Base-by-base conservation (phyloP, 2,888 invertebrate genomes). In the Ypsolopha sequella region DNA sequence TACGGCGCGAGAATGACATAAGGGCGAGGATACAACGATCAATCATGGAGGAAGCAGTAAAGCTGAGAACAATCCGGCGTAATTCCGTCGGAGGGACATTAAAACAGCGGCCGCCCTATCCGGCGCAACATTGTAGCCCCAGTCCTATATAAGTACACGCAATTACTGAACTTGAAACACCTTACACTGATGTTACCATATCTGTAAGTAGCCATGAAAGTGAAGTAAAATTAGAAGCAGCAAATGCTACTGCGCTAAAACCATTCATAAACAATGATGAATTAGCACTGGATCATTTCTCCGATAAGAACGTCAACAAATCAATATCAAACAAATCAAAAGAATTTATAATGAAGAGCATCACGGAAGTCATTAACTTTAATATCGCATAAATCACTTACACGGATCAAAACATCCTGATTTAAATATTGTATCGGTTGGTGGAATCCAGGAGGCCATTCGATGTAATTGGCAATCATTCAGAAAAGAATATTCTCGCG, bases 381-480 rank as follows among this genome's bases (percentile, higher is more conserved):
- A 77, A 78, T 78, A 76, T 34, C 24, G 61, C 77, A 80, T 85
- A 81, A 84, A 84, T 82, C 82, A 79, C 73, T 76, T 71, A 78
- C 73, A 70, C 70, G 68, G 68, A 84, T 82, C 76, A 76, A 73
- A 77, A 69, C 65, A 67, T 63, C 56, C 60, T 73, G 68, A 72
- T 74, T 76, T 73, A 76, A 73, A 71, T 71, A 72, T 80, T 76
- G 74, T 75, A 78, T 72, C 68, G 70, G 60, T 65, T 73, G 63
- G 74, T 75, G 76, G 81, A 82, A 81, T 81, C 73, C 80, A 76
- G 80, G 72, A 66, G 84, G 76, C 80, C 76, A 81, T 85, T 84
- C 77, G 79, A 80, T 81, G 77, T 86, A 85, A 86, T 86, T 85
- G 85, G 80, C 85, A 85, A 82, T 85, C 80, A 82, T 80, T 84